Base-by-base conservation (phyloP, 1,140 invertebrate genomes). In the Zaprionus lachaisei region DNA sequence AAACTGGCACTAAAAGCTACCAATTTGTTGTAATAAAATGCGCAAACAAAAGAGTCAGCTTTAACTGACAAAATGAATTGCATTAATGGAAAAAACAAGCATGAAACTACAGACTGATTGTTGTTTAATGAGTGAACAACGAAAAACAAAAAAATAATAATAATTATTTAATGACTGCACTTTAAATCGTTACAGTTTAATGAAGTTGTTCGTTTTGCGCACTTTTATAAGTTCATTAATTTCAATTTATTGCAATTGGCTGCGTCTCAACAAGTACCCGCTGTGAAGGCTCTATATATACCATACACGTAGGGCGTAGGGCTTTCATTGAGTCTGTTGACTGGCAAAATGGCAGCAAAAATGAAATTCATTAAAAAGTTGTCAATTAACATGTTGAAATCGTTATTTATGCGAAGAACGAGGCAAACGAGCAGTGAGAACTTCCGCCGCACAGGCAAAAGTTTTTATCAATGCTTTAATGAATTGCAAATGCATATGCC, bases 361-460 rank as follows among this genome's bases (percentile, higher is more conserved):
- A 63, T 77, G 28, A 67, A 73, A 72, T 89, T 89, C 84, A 89
- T 87, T 81, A 84, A 87, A 87, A 89, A 89, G 68, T 89, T 84
- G 87, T 89, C 84, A 89, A 89, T 89, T 89, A 90, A 81, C 58
- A 89, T 83, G 69, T 34, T 79, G 71, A 85, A 71, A 72, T 69
- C 70, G 63, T 73, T 72, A 73, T 72, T 77, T 68, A 77, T 72
- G 74, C 66, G 66, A 49, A 47, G 41, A 62, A 51, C 68, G 20
- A 62, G 57, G 55, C 62, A 80, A 81, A 68, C 78, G 72, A 78
- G 80, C 80, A 72, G 31, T 74, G 68, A 79, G 72, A 67, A 56
- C 60, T 72, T 72, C 62, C 74, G 78, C 20, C n/a, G 15, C 41
- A 79, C 51, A 56, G 51, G 44, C 22, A 24, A 70, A 89, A 84